Percentiles rank a stretch among this genome's conserved stretches.
Evolutionary conservation across 2,888 invertebrate genomes (phyloP).

Genomic region (Erebia aethiops): DNA sequence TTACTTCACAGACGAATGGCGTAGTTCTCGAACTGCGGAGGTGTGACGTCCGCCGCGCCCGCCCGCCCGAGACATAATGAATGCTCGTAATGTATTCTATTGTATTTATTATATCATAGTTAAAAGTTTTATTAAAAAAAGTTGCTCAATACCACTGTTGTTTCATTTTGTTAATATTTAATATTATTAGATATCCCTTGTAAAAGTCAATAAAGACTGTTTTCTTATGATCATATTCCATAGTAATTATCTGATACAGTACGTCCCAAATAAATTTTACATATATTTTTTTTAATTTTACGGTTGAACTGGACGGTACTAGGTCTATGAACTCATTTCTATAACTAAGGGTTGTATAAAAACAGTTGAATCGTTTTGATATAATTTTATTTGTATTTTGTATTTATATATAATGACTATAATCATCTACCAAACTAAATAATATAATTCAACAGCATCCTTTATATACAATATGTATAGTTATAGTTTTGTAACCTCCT

Average conservation of each 20-base stretch:
- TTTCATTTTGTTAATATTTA: slow-evolving; percentile 44
- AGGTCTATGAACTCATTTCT: too few relatives aligned
- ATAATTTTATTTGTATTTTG: slow-evolving; percentile 78
- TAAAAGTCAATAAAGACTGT: too few relatives aligned
- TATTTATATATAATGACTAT: slow-evolving; percentile 81
- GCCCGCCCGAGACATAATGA: slow-evolving; percentile 65
- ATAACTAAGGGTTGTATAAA: not conserved
- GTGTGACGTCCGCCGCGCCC: slow-evolving; percentile 39
- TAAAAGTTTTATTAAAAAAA: slow-evolving; percentile 75
- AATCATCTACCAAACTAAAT: slow-evolving; percentile 82
- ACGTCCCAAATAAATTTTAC: not conserved
- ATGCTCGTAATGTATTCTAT: slow-evolving; percentile 78
- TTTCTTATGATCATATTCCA: too few relatives aligned
- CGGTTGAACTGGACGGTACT: too few relatives aligned
- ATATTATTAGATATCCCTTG: too few relatives aligned
- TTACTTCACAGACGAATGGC: not conserved
- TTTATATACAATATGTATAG: slow-evolving; percentile 81
- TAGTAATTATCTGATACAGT: too few relatives aligned
- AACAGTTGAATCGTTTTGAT: slow-evolving; percentile 60
- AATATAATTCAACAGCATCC: slow-evolving; percentile 81
- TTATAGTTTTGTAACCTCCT: slow-evolving; percentile 59
- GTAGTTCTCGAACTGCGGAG: not conserved
- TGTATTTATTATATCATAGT: slow-evolving; percentile 77
- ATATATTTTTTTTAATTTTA: too few relatives aligned
- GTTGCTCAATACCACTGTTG: slow-evolving; percentile 68